A percentile compares a stretch with the other conserved stretches of the same genome.
These are phyloP conservation scores for Mimumesa dahlbomi DNA, from an alignment of 2,888 invertebrate genomes.

Conservation along the genomic window DNA sequence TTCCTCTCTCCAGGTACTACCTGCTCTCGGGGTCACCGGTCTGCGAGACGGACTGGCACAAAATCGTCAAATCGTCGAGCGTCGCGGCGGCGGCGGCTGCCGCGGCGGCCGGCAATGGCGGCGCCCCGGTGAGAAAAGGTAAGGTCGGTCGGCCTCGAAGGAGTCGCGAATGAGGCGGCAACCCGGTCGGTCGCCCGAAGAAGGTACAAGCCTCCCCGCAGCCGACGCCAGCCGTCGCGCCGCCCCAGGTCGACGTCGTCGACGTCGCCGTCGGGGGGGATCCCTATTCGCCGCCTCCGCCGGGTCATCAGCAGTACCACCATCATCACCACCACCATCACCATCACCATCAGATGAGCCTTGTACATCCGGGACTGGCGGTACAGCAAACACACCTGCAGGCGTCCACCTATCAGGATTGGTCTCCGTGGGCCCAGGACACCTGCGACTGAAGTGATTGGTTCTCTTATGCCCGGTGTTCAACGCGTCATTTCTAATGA, in stretches of 20 bases:
- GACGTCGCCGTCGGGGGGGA: constrained; percentile 69
- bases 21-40: constrained; percentile 94
- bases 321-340: constrained; percentile 74
- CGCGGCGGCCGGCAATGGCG: constrained; percentile 84
- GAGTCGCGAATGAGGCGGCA: constrained; percentile 91
- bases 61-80: constrained; percentile 87
- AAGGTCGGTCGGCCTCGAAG: constrained; percentile 94
- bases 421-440: constrained; percentile 74
- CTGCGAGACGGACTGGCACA: constrained; percentile 98
- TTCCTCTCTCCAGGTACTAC: constrained; percentile 85
- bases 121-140: constrained; percentile 89
- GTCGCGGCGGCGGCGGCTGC: constrained; percentile 85
- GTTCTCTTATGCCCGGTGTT: too few species aligned
- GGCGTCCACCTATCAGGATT: constrained; percentile 69
- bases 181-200: constrained; percentile 80
- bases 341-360: constrained; percentile 69
- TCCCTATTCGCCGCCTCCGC: constrained; percentile 80
- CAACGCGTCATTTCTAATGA: too few species aligned
- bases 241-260: constrained; percentile 65
- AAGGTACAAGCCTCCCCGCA: constrained; percentile 76
- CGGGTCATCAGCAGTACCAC: constrained; percentile 78
- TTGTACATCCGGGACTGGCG: constrained; percentile 68
- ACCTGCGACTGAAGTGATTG: constrained; percentile 78
- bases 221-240: constrained; percentile 68
- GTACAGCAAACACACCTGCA: constrained; percentile 64